Percentiles rank a stretch among this genome's conserved stretches.
phyloP scores from a whole-genome alignment of 1,140 invertebrate genomes.

The Magallana ariakensis region DNA sequence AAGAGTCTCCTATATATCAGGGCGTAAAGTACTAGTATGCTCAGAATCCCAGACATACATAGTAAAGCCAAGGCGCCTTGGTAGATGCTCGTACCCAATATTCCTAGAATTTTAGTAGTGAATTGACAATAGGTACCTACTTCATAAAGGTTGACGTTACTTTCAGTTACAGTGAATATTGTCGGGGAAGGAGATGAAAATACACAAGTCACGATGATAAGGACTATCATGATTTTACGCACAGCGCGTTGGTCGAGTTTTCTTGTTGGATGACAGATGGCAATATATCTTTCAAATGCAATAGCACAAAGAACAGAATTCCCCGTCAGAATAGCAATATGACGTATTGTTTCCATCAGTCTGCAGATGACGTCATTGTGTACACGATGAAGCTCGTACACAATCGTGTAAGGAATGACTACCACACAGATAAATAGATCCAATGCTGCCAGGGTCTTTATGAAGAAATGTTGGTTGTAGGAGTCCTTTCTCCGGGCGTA shows the following conservation, averaged over 20 bases:
- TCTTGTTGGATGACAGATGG: conserved; percentile 59
- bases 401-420: conserved; percentile 70
- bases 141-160: background rate
- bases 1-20: conserved; percentile 67
- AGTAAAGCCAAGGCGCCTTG: conserved; percentile 60
- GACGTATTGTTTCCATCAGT: conserved; percentile 65
- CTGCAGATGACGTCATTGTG: conserved; percentile 63
- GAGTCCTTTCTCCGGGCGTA: conserved; percentile 62
- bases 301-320: conserved; percentile 70
- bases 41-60: conserved; percentile 61
- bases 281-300: conserved; percentile 67
- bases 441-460: conserved; percentile 64
- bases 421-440: conserved; percentile 66
- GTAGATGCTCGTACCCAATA: conserved; percentile 56
- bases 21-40: conserved; percentile 66
- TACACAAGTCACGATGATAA: conserved; percentile 59
- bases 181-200: conserved; percentile 59
- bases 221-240: conserved; percentile 62
- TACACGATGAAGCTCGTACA: conserved; percentile 69
- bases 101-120: conserved; percentile 64
- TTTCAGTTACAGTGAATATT: background rate
- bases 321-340: conserved; percentile 62
- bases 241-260: conserved; percentile 60
- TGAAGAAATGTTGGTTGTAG: conserved; percentile 67
- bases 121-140: conserved; percentile 65